Evolutionary conservation across 2,888 invertebrate genomes (phyloP), one percentile per base, ranked within the genome.

Genomic region (Leptarthrus brevirostris): DNA sequence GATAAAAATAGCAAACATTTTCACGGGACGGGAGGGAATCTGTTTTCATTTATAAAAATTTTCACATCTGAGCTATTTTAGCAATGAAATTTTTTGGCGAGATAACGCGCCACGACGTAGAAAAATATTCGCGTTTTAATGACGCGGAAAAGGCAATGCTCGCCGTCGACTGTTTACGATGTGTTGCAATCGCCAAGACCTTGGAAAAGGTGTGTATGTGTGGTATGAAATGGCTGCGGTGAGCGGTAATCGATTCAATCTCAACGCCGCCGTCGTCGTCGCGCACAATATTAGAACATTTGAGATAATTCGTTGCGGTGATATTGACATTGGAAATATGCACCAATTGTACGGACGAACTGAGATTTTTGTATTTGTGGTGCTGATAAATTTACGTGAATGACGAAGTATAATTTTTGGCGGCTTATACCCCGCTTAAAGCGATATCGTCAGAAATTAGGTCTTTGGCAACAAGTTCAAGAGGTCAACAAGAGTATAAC

Each of bases 101-200:
- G 69, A 69, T 69, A 34, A 69, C 18, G 18, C 22, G 49, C 34
- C 30, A 14, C 69, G 52, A 52, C 69, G 69, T 30, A 69, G 69
- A 69, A 69, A 34, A 69, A 69, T 69, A 30, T 69, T 36, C 30
- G 34, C 30, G 18, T 52, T 69, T 69, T 69, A 69, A 69, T 69
- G 69, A 69, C 69, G 69, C 69, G 52, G 52, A 49, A 69, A 52
- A 52, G 69, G 69, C 69, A 69, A 69, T 69, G 69, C 52, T 69
- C 64, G 64, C 44, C 22, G 26, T n/a, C 22, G 18, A 20, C 1
- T 69, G 69, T 49, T 64, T 64, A 69, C 69, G 66, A 69, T 52
- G 52, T 12, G 26, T 26, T 52, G 52, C 24, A 30, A 49, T 26
- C n/a, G n/a, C 52, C 12, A n/a, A 22, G 69, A 69, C 69, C 69